Evolutionary conservation across 2,888 invertebrate genomes (phyloP).

Genomic region (Gisinianus flammeolus): DNA sequence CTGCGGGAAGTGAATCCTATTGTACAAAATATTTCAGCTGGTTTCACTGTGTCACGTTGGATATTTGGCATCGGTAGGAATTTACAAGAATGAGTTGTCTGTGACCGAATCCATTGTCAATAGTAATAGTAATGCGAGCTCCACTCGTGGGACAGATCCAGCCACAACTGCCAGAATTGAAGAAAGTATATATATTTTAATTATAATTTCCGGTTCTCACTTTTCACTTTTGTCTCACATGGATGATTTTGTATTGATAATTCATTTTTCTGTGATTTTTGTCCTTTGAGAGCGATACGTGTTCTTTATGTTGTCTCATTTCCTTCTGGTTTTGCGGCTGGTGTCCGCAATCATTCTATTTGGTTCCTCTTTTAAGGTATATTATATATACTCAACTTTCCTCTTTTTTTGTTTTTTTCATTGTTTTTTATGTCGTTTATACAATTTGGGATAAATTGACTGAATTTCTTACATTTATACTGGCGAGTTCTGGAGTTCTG

Average conservation of each 20-base stretch:
- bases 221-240: too few species aligned
- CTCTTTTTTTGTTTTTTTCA: background rate
- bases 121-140: too few species aligned
- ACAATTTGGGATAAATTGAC: too few species aligned
- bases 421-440: too few species aligned
- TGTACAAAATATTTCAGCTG: too few species aligned
- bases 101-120: background rate
- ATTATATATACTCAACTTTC: background rate
- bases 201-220: too few species aligned
- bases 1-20: too few species aligned
- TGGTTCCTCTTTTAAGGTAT: constrained; percentile 15
- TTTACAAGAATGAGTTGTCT: too few species aligned
- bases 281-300: constrained; percentile 13
- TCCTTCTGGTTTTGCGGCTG: constrained; percentile 10
- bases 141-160: background rate
- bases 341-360: constrained; percentile 14
- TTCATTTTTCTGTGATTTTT: background rate
- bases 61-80: background rate
- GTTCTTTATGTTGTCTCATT: constrained; percentile 14
- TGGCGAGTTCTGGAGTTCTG: too few species aligned
- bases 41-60: background rate
- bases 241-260: background rate
- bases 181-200: background rate
- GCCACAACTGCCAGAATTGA: background rate
- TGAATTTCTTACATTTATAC: too few species aligned